Base-by-base conservation (phyloP, 30 jellyfish, hydroid and myxozoan species). In the Hydractinia symbiolongicarpus region DNA sequence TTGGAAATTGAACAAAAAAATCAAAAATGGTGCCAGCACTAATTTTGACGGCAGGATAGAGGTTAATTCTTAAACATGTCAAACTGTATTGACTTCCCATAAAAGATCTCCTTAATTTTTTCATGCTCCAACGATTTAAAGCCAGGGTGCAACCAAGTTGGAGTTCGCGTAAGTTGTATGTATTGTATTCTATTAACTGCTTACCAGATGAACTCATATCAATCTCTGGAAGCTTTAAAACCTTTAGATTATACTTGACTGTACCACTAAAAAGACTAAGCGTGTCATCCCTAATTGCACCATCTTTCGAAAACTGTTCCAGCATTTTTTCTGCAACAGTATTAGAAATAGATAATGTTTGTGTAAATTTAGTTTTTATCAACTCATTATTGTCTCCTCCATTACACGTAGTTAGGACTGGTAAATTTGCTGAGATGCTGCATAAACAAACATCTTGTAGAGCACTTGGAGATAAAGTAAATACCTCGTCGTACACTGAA, bases 1-100 rank as follows among this genome's bases (percentile, higher is more conserved):
- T 79, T 14, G 87, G 87, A 64, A 79, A 79, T 66, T 79, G 82
- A 8, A 66, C 81, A 60, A 79, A 79, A 61, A 79, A 79, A 51
- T 79, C 87, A 79, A 79, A 79, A 21, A 66, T 79, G 0, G 79
- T 79, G 10, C 87, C 87, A 9, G 87, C 50, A 8, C 51, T 58
- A 50, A 79, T 61, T 5, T 51, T 55, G 14, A 79, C 87, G 4
- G 66, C 81, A 9, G 87, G 87, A 61, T 79, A 61, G 9, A 79
- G 53, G 64, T 79, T 56, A 40, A 79, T 19, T 62, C 67, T 79
- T 50, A 79, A 67, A 9, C 40, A 21, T 10, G 83, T 67, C 9
- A 79, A 69, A 61, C 74, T 21, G 9, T 79, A 60, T 10, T 68
- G 55, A 50, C 87, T 79, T 15, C 84, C 79, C n/a, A 69, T 9